Evolutionary conservation across 2,113 vertebrate species (phyloP).

Genomic region (Lagopus leucura): DNA sequence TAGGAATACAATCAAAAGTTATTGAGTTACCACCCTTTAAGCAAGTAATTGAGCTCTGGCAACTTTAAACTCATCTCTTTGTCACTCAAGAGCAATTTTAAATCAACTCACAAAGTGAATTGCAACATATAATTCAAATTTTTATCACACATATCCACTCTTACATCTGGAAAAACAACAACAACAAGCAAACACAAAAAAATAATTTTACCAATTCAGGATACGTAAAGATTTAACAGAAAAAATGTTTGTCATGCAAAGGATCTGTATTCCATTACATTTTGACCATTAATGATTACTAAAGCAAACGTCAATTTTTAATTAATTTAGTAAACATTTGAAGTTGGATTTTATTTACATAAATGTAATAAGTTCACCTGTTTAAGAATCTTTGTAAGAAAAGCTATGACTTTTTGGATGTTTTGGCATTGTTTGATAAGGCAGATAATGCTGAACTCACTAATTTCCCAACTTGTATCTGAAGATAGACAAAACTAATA

Average conservation of each 20-base stretch:
- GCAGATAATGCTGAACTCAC: neutral
- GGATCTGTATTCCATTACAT: neutral
- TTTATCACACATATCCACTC: neutral
- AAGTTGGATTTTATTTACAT: neutral
- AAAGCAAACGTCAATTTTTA: neutral
- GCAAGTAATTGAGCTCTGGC: neutral
- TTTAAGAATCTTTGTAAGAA: neutral
- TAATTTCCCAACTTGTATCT: neutral
- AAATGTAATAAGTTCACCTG: neutral
- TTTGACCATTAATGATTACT: neutral
- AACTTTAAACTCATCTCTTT: neutral
- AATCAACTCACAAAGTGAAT: neutral
- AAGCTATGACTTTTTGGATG: neutral
- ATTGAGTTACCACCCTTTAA: neutral
- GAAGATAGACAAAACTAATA: neutral
- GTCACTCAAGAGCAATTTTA: neutral
- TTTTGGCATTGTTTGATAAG: neutral
- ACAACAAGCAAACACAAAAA: constrained; percentile 12
- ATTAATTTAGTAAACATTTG: neutral
- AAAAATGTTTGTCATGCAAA: constrained; percentile 48
- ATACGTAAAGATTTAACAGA: constrained; percentile 49
- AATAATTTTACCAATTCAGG: constrained; percentile 70
- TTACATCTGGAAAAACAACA: constrained; percentile 60
- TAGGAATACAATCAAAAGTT: neutral
- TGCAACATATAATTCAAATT: neutral